Evolutionary conservation across 37 sponge, comb jelly and placozoan species (phyloP).

Genomic region (Cliona cf. orientalis): DNA sequence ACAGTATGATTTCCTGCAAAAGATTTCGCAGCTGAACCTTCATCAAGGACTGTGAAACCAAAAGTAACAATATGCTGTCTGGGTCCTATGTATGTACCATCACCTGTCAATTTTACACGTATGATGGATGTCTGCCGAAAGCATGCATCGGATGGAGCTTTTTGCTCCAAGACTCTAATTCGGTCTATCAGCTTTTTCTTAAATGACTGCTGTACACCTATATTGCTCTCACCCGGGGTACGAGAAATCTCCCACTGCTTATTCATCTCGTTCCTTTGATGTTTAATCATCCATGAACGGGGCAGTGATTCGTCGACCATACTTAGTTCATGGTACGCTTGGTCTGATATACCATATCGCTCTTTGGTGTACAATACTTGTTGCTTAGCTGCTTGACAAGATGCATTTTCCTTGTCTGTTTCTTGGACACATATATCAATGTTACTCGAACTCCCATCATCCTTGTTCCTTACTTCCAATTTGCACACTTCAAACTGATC

Average conservation of each 20-base stretch:
- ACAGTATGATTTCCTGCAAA: background rate
- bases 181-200: too few species aligned
- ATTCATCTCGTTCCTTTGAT: background rate
- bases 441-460: too few species aligned
- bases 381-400: too few species aligned
- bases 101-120: background rate
- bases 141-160: too few species aligned
- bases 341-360: too few species aligned
- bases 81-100: background rate
- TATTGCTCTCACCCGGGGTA: background rate
- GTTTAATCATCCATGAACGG: background rate
- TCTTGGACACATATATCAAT: too few species aligned
- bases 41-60: background rate
- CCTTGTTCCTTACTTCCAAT: too few species aligned
- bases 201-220: background rate
- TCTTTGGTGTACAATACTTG: too few species aligned
- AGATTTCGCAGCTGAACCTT: background rate
- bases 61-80: background rate
- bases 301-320: background rate
- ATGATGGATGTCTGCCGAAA: background rate
- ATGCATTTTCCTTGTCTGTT: too few species aligned
- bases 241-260: background rate
- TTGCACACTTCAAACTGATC: too few species aligned
- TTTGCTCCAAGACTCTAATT: too few species aligned
- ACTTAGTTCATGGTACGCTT: background rate